Base-by-base conservation (phyloP, 2,113 vertebrate genomes). In the Tenebrosternarchus preto region DNA sequence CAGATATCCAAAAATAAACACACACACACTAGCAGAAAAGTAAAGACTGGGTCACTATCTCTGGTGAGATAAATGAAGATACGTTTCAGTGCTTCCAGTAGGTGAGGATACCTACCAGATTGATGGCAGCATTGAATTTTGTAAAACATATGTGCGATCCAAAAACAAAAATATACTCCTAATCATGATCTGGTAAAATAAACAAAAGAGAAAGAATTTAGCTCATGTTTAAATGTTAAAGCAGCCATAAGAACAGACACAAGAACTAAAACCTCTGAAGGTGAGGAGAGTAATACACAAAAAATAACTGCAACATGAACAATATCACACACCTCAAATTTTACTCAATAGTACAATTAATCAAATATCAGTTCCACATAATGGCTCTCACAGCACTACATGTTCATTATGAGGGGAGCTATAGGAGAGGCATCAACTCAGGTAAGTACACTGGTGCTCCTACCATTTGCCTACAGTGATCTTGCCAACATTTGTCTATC, bases 391-490 rank as follows among this genome's bases (percentile, higher is more conserved):
- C 15, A 9, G 1, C 43, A 50, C 11, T 43, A 43, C 39, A 43
- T 9, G 7, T 12, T 12, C 61, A 63, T 68, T n/a, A 61, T n/a
- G 11, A 57, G n/a, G 24, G 36, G 0, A 46, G 39, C 16, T 22
- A 55, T n/a, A 76, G 17, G 16, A 5, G 17, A 43, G 63, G 8
- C 20, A 16, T 15, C 9, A 33, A 27, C 0, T 24, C 4, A 59
- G 11, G 15, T 53, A 1, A 8, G 39, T 17, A 15, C 0, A 39
- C 33, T 24, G 0, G 20, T 77, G 25, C 50, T 70, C 93, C 87
- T 94, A 98, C 98, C 98, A 99, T 98, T 95, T 99, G 98, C 93
- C 98, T 96, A 93, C 97, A 99, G 82, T 99, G 97, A 90, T 99
- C 97, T 88, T 99, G 97, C 98, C 98, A 99, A 90, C 98, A 99